phyloP scores from a whole-genome alignment of 2,113 vertebrate species.

The Bungarus multicinctus region DNA sequence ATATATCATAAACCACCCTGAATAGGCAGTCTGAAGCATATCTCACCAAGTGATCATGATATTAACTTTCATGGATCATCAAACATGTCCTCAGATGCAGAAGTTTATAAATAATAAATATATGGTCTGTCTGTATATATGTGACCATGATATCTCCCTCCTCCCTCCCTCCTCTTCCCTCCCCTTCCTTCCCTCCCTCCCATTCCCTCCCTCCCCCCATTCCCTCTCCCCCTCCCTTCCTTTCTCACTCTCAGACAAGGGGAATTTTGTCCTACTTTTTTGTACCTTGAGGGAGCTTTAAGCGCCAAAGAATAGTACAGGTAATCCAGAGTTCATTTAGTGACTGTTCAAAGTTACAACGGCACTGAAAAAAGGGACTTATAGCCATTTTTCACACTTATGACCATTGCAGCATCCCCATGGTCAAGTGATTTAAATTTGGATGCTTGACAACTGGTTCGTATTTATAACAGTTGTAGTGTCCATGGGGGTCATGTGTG shows the following conservation, averaged over 20 bases:
- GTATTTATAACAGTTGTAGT: not conserved
- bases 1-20: not conserved
- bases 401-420: not conserved
- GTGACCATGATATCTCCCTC: not conserved
- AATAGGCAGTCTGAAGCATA: not conserved
- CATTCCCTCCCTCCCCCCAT: fast-evolving
- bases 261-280: not conserved
- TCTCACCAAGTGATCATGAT: not conserved
- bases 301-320: not conserved
- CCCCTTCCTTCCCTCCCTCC: too few species aligned
- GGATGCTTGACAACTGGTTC: not conserved
- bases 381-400: not conserved
- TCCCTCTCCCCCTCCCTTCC: too few species aligned
- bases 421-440: not conserved
- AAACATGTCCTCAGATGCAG: not conserved
- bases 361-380: not conserved
- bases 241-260: too few species aligned
- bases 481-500: not conserved
- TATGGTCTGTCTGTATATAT: not conserved
- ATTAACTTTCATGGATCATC: not conserved
- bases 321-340: not conserved
- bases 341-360: not conserved
- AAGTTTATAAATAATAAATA: not conserved
- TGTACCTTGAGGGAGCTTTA: not conserved
- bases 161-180: fast-evolving